Base-by-base conservation (phyloP, 2,888 invertebrate species). In the Incurvaria masculella region DNA sequence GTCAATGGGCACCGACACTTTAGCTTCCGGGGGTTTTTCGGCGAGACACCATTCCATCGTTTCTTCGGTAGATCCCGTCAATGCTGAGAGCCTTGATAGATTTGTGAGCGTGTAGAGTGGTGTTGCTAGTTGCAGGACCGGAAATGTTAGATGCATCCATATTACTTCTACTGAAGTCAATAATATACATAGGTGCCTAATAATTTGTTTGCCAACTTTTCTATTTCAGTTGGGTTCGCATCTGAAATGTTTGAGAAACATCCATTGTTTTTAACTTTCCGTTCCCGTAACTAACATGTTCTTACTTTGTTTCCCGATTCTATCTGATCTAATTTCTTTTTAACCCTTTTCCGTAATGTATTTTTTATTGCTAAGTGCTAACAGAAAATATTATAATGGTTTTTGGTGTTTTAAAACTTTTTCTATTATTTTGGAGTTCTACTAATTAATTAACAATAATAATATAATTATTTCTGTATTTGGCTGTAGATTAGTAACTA, bases 31-130 rank as follows among this genome's bases (percentile, higher is more conserved):
- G 88, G 86, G 82, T 86, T 87, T 82, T 92, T 90, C 79, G 91
- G 91, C 78, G 81, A 83, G 70, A 88, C 90, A 69, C 91, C 91
- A 70, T 90, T 91, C 80, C 89, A 89, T 79, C 88, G 89, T 81
- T 87, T 86, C 76, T 92, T 91, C 80, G 92, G 92, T 92, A 91
- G 76, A 69, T 71, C 66, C 63, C 63, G 49, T 27, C 18, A 26
- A 23, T 42, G 18, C 23, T 47, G 23, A 23, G 23, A 23, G 23
- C 33, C 33, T 33, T 33, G 8, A 33, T 8, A 23, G 23, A 33
- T 3, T 33, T 33, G 33, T n/a, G 33, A 23, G 23, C 23, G 23
- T 23, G 23, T 23, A 23, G 14, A 8, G 3, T 33, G 14, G 14
- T 14, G 14, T 33, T 10, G 5, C 23, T n/a, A 33, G 33, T 33